Evolutionary conservation across 2,888 invertebrate genomes (phyloP).

Genomic region (Cheilosia soror): DNA sequence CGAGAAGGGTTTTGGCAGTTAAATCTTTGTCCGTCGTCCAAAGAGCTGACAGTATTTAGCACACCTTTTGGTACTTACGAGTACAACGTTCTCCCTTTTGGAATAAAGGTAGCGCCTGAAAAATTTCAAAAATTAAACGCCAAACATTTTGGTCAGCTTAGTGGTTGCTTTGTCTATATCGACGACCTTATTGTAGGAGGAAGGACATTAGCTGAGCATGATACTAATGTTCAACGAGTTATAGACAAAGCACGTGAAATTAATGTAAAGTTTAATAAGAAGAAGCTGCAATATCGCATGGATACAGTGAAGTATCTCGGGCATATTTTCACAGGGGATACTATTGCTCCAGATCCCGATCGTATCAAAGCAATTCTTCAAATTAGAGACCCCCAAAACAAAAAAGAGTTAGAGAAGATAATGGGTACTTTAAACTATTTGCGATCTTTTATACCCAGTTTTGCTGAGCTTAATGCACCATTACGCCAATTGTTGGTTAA

Average conservation of each 20-base stretch:
- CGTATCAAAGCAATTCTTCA: slow-evolving; percentile 34
- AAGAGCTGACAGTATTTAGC: slow-evolving; percentile 77
- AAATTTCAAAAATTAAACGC: too few species aligned
- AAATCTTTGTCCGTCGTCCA: slow-evolving; percentile 77
- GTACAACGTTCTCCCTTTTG: slow-evolving; percentile 2
- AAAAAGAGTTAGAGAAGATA: slow-evolving; percentile 77
- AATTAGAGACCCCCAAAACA: slow-evolving; percentile 73
- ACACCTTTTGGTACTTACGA: slow-evolving; percentile 35
- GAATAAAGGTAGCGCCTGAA: too few species aligned
- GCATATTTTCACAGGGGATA: too few species aligned
- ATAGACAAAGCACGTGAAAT: too few species aligned
- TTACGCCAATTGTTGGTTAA: slow-evolving; percentile 75
- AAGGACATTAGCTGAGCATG: slow-evolving; percentile 45
- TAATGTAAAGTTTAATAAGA: too few species aligned
- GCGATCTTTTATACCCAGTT: slow-evolving; percentile 52
- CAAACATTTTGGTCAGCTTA: too few species aligned
- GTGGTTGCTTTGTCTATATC: slow-evolving; percentile 24
- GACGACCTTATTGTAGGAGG: slow-evolving; percentile 52
- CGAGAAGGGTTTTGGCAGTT: slow-evolving; percentile 73
- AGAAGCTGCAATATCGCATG: slow-evolving; percentile 68
- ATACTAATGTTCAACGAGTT: slow-evolving; percentile 41
- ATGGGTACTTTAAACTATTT: slow-evolving; percentile 77
- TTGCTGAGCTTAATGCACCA: slow-evolving; percentile 25
- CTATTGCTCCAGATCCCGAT: slow-evolving; percentile 72
- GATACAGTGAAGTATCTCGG: slow-evolving; percentile 76